Conservation (phyloP, 2,113 vertebrate species). For the Hippoglossus stenolepis region DNA sequence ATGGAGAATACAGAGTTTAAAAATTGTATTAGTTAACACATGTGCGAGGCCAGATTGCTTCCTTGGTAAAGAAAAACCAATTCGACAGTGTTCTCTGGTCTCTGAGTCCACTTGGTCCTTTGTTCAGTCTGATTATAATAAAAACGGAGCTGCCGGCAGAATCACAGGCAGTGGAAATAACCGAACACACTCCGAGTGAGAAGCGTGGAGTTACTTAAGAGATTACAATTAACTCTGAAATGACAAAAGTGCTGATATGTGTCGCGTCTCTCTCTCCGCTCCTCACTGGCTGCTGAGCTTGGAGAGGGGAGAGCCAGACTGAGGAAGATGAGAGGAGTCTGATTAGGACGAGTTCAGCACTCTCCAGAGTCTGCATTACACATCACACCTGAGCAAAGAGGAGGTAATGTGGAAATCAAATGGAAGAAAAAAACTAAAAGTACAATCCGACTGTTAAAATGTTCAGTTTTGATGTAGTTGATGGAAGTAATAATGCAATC, state of each 20-base stretch:
- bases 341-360: slow-evolving; percentile 43
- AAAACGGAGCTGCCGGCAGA: slow-evolving; percentile 59
- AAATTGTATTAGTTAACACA: slow-evolving; percentile 55
- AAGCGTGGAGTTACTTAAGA: slow-evolving; percentile 47
- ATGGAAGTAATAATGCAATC: slow-evolving; percentile 27
- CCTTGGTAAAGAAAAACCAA: slow-evolving; percentile 40
- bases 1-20: slow-evolving; percentile 58
- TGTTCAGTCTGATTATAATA: slow-evolving; percentile 51
- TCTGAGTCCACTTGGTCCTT: slow-evolving; percentile 66
- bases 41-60: slow-evolving; percentile 35
- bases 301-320: slow-evolving; percentile 35
- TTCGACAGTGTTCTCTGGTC: slow-evolving; percentile 70
- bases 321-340: slow-evolving; percentile 45
- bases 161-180: slow-evolving; percentile 59
- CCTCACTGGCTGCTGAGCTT: slow-evolving; percentile 22
- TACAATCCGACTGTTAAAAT: slow-evolving; percentile 26
- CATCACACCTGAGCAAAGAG: slow-evolving; percentile 79
- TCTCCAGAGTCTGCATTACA: slow-evolving; percentile 61
- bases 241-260: slow-evolving; percentile 74
- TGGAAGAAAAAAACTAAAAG: background rate
- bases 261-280: slow-evolving; percentile 39
- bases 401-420: slow-evolving; percentile 64
- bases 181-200: slow-evolving; percentile 34
- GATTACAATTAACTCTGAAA: slow-evolving; percentile 55
- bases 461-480: slow-evolving; percentile 27